Base-by-base conservation (phyloP, 1,140 invertebrate genomes). In the Atta colombica region DNA sequence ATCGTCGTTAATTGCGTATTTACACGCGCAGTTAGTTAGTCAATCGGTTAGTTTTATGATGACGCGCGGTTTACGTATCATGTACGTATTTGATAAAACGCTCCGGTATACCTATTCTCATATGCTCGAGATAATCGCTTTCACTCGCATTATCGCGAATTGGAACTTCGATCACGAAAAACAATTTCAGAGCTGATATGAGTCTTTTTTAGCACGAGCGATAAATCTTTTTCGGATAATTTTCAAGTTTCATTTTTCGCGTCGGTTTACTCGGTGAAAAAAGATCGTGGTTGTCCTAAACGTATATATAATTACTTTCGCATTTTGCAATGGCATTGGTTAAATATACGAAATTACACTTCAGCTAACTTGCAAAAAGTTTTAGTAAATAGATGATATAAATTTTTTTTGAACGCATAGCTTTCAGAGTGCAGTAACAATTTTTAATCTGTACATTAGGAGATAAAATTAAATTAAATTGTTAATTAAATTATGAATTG, bases 1-100 rank as follows among this genome's bases (percentile, higher is more conserved):
- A 90, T 91, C 88, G 90, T 89, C 60, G 90, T 90, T 91, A 90
- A 91, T 91, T 85, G 74, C 89, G 86, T 89, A 89, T 87, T 88
- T 88, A 87, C 77, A 74, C 80, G 68, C 82, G 60, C 86, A 80
- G 88, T 86, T 90, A 88, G 89, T 82, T 86, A 66, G 77, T 86
- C 80, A 88, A 74, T 75, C 80, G 80, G 87, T 74, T 89, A 85
- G 87, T 91, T 91, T 85, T 87, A 90, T 60, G 88, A 60, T 78
- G 78, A 84, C 82, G 63, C 86, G 66, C 35, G 60, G 55, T 61
- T 77, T 69, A 35, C 35, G 49, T 16, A 66, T 71, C 39, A 49
- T 49, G 28, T n/a, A 66, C 12, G 12, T 12, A 35, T 12, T 39
- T 74, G 86, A 90, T 78, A 90, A 90, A 87, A 90, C 60, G 80